A percentile compares a stretch with the other conserved stretches of the same genome.
phyloP scores from a whole-genome alignment of 2,888 invertebrate genomes.

The Rosalia funebris region DNA sequence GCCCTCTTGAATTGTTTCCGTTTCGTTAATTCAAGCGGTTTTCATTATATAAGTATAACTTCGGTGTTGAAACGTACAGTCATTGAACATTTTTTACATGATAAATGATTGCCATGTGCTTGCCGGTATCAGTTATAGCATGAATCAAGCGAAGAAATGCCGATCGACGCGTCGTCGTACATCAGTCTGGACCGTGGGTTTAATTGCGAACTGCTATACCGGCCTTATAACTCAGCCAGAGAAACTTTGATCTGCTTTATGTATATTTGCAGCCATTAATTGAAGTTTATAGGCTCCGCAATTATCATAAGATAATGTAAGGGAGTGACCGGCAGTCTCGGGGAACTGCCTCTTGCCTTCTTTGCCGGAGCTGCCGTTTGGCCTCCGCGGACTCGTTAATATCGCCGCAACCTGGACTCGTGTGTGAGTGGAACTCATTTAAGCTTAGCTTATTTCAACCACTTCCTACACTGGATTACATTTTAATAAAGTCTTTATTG shows the following conservation, averaged over 20 bases:
- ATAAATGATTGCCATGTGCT: slow-evolving; percentile 16
- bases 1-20: no score
- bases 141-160: slow-evolving; percentile 57
- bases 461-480: slow-evolving; percentile 56
- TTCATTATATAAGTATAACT: no score
- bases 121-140: slow-evolving; percentile 39
- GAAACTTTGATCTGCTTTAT: slow-evolving; percentile 64
- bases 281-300: slow-evolving; percentile 64
- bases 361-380: slow-evolving; percentile 39
- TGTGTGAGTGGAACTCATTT: slow-evolving; percentile 54
- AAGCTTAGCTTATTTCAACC: slow-evolving; percentile 52
- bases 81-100: neutral
- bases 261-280: slow-evolving; percentile 64
- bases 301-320: slow-evolving; percentile 64
- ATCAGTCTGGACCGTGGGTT: slow-evolving; percentile 64
- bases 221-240: slow-evolving; percentile 61
- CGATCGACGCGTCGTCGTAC: slow-evolving; percentile 60
- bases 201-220: slow-evolving; percentile 62
- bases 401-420: slow-evolving; percentile 13
- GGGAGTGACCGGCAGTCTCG: slow-evolving; percentile 59
- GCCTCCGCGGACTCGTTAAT: slow-evolving; percentile 38
- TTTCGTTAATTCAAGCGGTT: no score
- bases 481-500: slow-evolving; percentile 44
- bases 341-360: slow-evolving; percentile 38
- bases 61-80: no score